Evolutionary conservation across 2,888 invertebrate genomes (phyloP).

Genomic region (Acanthosoma haemorrhoidale): DNA sequence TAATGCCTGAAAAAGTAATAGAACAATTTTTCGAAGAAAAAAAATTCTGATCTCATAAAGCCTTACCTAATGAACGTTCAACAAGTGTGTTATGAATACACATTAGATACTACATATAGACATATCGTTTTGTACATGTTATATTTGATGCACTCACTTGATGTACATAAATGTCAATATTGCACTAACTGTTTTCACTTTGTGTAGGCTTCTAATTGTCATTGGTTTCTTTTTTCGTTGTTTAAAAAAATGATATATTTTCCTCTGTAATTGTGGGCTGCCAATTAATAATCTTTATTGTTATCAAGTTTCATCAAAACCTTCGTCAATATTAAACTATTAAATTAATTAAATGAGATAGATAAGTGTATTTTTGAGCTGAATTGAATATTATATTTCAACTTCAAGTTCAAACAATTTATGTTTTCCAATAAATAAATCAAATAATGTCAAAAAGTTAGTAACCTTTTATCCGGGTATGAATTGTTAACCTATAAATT

Average conservation of each 20-base stretch:
- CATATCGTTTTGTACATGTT: slow-evolving; percentile 34
- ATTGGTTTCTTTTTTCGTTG: neutral
- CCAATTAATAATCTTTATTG: neutral
- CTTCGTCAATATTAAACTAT: too few species aligned
- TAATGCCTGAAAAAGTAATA: too few species aligned
- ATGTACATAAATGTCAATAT: slow-evolving; percentile 31
- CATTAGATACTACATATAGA: slow-evolving; percentile 14
- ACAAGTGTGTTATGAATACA: slow-evolving; percentile 34
- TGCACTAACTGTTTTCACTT: slow-evolving; percentile 14
- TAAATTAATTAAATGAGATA: neutral
- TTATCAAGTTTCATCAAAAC: neutral
- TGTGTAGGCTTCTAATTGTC: slow-evolving; percentile 20
- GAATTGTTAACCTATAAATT: too few species aligned
- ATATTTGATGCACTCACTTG: slow-evolving; percentile 22
- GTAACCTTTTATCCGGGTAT: too few species aligned
- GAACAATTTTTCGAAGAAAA: too few species aligned
- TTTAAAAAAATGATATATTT: neutral
- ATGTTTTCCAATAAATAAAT: too few species aligned
- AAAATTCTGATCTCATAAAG: neutral
- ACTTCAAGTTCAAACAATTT: too few species aligned
- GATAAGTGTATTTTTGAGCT: neutral
- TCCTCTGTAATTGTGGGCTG: slow-evolving; percentile 2
- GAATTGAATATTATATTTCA: too few species aligned
- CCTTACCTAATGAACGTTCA: neutral
- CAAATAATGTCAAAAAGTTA: too few species aligned